phyloP scores from a whole-genome alignment of 2,113 vertebrate genomes.

The Sarotherodon lohbergeri region DNA sequence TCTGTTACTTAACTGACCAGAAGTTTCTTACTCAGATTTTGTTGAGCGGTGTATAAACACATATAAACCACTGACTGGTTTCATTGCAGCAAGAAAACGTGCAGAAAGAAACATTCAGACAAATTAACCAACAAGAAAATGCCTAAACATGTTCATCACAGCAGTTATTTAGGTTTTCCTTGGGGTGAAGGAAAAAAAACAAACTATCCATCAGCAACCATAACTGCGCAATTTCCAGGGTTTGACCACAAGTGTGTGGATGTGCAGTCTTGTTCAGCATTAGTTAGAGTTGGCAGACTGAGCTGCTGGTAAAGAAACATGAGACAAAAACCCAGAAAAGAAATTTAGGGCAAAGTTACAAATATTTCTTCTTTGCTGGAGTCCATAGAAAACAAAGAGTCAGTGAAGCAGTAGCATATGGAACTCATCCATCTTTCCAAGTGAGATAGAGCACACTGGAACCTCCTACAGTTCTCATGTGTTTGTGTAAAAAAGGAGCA shows the following conservation, averaged over 20 bases:
- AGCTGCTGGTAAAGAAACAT: background rate
- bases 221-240: background rate
- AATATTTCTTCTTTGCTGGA: background rate
- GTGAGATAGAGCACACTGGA: background rate
- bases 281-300: background rate
- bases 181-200: background rate
- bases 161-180: background rate
- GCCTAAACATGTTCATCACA: background rate
- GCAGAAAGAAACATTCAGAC: background rate
- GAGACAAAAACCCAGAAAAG: background rate
- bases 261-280: background rate
- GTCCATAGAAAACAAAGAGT: background rate
- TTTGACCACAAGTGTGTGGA: background rate
- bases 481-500: background rate
- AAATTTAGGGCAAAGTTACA: background rate
- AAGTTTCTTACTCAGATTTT: background rate
- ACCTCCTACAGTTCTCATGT: background rate
- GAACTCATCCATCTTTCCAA: slow-evolving; percentile 14
- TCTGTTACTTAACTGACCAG: background rate
- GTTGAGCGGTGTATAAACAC: background rate
- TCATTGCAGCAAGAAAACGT: background rate
- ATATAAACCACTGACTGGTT: background rate
- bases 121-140: background rate
- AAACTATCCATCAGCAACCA: background rate
- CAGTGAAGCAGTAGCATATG: background rate